phyloP scores from a whole-genome alignment of 2,797 vertebrate genomes.

The Mormyrops boulengeri region DNA sequence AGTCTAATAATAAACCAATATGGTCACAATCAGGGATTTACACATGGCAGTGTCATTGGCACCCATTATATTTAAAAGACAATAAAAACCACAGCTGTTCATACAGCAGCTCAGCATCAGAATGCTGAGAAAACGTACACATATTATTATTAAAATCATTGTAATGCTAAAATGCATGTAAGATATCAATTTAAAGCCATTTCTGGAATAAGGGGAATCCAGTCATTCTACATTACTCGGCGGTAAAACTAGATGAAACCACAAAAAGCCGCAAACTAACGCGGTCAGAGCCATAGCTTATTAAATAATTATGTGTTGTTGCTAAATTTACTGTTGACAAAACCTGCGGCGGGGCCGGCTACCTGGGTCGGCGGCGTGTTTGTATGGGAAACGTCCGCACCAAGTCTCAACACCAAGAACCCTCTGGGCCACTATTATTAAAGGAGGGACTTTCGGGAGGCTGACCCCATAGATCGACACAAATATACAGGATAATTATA shows the following conservation, averaged over 20 bases:
- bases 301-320: background rate
- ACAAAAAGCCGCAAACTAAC: background rate
- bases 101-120: background rate
- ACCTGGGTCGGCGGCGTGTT: background rate
- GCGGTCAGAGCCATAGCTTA: background rate
- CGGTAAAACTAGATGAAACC: background rate
- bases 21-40: background rate
- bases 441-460: background rate
- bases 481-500: background rate
- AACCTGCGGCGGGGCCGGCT: background rate
- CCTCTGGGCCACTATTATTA: background rate
- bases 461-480: background rate
- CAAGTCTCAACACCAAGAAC: background rate
- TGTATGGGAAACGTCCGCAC: background rate
- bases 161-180: background rate
- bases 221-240: background rate
- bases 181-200: background rate
- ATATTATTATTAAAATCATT: background rate
- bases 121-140: background rate
- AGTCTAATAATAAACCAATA: background rate
- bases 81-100: background rate
- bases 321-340: background rate
- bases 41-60: background rate
- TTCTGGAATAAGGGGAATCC: background rate
- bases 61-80: background rate